phyloP scores from a whole-genome alignment of 2,888 invertebrate genomes.

The Zygothrica quintamaculata region DNA sequence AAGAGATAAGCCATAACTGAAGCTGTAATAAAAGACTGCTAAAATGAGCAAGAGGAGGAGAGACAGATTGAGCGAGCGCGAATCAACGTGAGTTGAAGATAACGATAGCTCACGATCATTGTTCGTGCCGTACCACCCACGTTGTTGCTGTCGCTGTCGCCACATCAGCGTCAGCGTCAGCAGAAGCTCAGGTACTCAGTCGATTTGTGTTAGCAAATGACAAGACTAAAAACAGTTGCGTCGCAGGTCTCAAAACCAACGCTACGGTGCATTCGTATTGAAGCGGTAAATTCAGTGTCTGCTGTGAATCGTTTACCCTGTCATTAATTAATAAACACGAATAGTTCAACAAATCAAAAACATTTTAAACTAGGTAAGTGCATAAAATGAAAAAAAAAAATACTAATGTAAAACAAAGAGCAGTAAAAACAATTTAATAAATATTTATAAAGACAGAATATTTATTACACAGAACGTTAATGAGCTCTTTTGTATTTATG shows the following conservation, averaged over 20 bases:
- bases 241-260: conserved; percentile 59
- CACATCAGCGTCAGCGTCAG: conserved; percentile 21
- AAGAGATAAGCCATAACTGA: too few species aligned
- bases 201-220: conserved; percentile 56
- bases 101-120: conserved; percentile 44
- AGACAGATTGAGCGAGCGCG: conserved; percentile 1
- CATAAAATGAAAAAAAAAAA: conserved; percentile 16
- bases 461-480: conserved; percentile 11
- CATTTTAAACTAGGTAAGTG: conserved; percentile 67
- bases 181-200: conserved; percentile 44
- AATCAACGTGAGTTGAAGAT: conserved; percentile 17
- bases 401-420: conserved; percentile 5
- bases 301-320: conserved; percentile 12
- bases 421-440: conserved; percentile 1
- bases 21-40: neutral
- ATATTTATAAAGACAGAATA: neutral
- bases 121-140: conserved; percentile 48
- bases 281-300: conserved; percentile 24
- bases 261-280: conserved; percentile 48
- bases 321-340: conserved; percentile 46
- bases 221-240: conserved; percentile 63
- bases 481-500: conserved; percentile 20
- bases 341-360: conserved; percentile 40
- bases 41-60: conserved; percentile 1
- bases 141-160: conserved; percentile 23